Conservation (phyloP, 2,888 invertebrate genomes). For the Chorisops tibialis region DNA sequence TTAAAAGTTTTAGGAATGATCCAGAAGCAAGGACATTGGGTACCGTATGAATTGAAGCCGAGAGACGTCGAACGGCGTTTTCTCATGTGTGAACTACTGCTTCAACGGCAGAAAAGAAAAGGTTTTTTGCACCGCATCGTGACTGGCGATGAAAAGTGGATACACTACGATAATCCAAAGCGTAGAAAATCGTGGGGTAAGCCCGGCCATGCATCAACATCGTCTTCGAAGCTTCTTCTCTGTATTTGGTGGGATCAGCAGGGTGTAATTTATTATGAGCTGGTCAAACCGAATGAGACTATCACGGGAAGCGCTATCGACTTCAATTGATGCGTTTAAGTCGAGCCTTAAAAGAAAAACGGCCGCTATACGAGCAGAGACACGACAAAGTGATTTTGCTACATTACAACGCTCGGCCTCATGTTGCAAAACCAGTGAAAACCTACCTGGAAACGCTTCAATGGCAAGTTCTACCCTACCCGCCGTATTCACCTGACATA, state of each 20-base stretch:
- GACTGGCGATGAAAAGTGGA: conserved; percentile 21
- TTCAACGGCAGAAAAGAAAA: no score
- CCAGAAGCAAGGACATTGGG: no score
- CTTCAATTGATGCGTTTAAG: conserved; percentile 25
- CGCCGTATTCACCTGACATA: conserved; percentile 4
- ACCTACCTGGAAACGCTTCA: background rate
- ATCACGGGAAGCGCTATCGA: conserved; percentile 19
- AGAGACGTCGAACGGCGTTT: no score
- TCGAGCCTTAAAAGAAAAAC: background rate
- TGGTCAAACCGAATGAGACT: conserved; percentile 21
- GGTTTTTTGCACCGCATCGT: conserved; percentile 1
- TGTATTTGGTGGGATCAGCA: conserved; percentile 27
- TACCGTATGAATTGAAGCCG: no score
- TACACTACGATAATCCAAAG: conserved; percentile 20
- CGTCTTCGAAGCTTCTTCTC: conserved; percentile 22
- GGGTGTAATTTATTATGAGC: conserved; percentile 25
- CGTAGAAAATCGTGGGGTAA: conserved; percentile 21
- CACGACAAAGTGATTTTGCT: conserved; percentile 4
- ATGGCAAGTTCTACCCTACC: conserved; percentile 5
- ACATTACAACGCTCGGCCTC: conserved; percentile 14
- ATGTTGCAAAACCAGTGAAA: background rate
- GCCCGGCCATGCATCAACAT: no score
- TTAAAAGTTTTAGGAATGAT: no score
- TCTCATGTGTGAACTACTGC: no score
- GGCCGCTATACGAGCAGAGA: background rate